Evolutionary conservation across 2,888 invertebrate species (phyloP).

Genomic region (Allophyes oxyacanthae): DNA sequence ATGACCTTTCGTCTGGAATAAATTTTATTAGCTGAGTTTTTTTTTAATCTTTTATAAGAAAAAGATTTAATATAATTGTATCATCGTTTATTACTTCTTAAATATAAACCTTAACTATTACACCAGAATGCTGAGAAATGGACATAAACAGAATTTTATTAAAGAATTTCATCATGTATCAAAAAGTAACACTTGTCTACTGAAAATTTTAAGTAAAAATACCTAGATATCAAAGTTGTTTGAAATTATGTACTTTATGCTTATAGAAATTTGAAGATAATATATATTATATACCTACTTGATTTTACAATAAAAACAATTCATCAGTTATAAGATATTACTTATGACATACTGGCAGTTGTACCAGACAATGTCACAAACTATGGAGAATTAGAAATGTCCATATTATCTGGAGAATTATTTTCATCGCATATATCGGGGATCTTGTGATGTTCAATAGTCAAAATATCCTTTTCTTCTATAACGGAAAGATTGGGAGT

Average conservation of each 20-base stretch:
- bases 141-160: slow-evolving; percentile 25
- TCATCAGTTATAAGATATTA: slow-evolving; percentile 7
- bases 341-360: slow-evolving; percentile 4
- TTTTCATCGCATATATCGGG: slow-evolving; percentile 87
- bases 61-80: too few species aligned
- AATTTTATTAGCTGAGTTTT: too few species aligned
- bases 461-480: slow-evolving; percentile 69
- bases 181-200: slow-evolving; percentile 12
- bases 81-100: slow-evolving; percentile 54
- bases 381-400: slow-evolving; percentile 94
- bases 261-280: slow-evolving; percentile 16
- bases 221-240: slow-evolving; percentile 18
- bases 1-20: too few species aligned
- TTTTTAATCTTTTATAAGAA: too few species aligned
- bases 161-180: slow-evolving; percentile 19
- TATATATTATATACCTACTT: too few species aligned
- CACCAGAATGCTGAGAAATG: slow-evolving; percentile 34
- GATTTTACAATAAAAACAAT: slow-evolving; percentile 1
- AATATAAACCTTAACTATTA: slow-evolving; percentile 39
- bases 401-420: slow-evolving; percentile 92
- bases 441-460: slow-evolving; percentile 67
- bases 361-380: slow-evolving; percentile 12
- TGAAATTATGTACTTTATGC: slow-evolving; percentile 28
- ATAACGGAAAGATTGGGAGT: slow-evolving; percentile 73
- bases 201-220: slow-evolving; percentile 4